A percentile compares a stretch with the other conserved stretches of the same genome.
Evolutionary conservation across 2,888 invertebrate species (phyloP).

Genomic region (Tetheella fluctuosa): DNA sequence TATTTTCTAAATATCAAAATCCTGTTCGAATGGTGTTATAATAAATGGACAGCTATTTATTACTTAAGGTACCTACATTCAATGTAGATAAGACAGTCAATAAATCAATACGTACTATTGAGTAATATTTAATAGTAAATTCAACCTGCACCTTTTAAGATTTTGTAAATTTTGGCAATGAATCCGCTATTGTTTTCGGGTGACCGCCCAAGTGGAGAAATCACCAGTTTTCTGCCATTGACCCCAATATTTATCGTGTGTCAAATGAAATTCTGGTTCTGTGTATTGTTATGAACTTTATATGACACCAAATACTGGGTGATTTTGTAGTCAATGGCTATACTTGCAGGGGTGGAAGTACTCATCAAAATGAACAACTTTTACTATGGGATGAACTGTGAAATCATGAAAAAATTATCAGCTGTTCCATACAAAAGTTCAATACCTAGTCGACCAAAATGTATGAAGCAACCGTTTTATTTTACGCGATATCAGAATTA

Average conservation of each 20-base stretch:
- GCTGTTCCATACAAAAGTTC: too few relatives aligned
- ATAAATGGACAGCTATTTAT: neutral
- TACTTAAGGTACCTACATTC: neutral
- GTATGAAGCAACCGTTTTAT: too few relatives aligned
- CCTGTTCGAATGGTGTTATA: neutral
- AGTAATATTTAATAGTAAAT: neutral
- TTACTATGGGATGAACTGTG: too few relatives aligned
- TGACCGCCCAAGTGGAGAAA: constrained; percentile 63
- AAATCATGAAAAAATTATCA: too few relatives aligned
- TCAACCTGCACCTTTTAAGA: constrained; percentile 27
- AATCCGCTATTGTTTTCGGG: constrained; percentile 60
- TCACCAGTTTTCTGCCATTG: constrained; percentile 54
- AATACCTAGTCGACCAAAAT: too few relatives aligned
- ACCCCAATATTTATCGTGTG: constrained; percentile 50
- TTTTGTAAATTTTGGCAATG: constrained; percentile 53
- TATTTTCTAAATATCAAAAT: too few relatives aligned
- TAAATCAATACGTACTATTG: neutral
- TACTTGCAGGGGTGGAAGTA: too few relatives aligned
- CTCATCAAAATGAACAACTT: too few relatives aligned
- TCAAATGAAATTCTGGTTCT: constrained; percentile 33
- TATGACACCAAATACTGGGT: neutral
- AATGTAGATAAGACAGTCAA: neutral
- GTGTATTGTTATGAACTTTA: constrained; percentile 12
- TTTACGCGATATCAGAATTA: too few relatives aligned
- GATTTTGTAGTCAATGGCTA: too few relatives aligned